These are phyloP conservation scores for Eledona agricola DNA, from an alignment of 2,888 invertebrate species.

Conservation along the genomic window DNA sequence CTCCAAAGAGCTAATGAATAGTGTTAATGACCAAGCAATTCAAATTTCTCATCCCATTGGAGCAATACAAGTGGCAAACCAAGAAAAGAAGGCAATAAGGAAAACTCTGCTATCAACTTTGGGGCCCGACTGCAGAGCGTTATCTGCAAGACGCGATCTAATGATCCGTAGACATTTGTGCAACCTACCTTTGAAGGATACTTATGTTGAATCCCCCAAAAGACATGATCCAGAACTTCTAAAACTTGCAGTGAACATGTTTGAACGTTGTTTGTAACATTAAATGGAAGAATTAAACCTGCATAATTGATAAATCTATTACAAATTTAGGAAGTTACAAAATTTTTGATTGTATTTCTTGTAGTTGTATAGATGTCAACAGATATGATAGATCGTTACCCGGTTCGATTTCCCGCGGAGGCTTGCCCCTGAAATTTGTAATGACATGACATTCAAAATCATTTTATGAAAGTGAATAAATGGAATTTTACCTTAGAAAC, in stretches of 20 bases:
- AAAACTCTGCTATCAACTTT: slow-evolving; percentile 73
- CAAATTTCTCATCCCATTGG: slow-evolving; percentile 65
- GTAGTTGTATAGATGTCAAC: slow-evolving; percentile 42
- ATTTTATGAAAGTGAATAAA: slow-evolving; percentile 10
- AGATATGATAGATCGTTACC: slow-evolving; percentile 72
- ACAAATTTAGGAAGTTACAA: slow-evolving; percentile 6
- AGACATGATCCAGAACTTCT: slow-evolving; percentile 59
- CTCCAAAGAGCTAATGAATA: slow-evolving; percentile 39
- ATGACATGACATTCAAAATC: slow-evolving; percentile 24
- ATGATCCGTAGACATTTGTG: slow-evolving; percentile 76
- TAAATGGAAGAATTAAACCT: slow-evolving; percentile 7
- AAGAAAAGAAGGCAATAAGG: slow-evolving; percentile 69
- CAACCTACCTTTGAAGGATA: slow-evolving; percentile 72
- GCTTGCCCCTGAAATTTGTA: slow-evolving; percentile 64
- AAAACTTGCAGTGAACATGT: slow-evolving; percentile 58
- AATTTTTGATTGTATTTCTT: neutral
- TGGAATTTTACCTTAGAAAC: slow-evolving; percentile 69
- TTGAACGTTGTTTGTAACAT: slow-evolving; percentile 56
- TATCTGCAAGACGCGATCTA: slow-evolving; percentile 82
- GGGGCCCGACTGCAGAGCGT: slow-evolving; percentile 78
- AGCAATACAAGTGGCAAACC: slow-evolving; percentile 70
- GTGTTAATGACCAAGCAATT: slow-evolving; percentile 44
- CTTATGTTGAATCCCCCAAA: slow-evolving; percentile 59
- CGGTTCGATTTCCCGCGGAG: slow-evolving; percentile 65
- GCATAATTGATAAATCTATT: slow-evolving; percentile 2